Base-by-base conservation (phyloP, 1,140 invertebrate genomes). In the Trachymyrmex septentrionalis region DNA sequence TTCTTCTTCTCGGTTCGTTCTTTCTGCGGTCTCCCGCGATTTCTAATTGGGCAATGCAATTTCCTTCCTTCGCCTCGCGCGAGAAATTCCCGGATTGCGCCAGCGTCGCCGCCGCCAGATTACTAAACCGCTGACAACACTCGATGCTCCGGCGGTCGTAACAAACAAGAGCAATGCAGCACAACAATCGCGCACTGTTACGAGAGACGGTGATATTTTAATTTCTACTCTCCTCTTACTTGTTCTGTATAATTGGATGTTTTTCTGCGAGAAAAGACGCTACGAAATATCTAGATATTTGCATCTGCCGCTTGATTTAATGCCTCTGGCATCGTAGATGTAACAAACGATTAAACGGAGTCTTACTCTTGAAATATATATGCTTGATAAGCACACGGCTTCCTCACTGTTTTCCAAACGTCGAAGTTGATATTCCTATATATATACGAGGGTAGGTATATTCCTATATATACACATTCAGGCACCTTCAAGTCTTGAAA, bases 11-110 rank as follows among this genome's bases (percentile, higher is more conserved):
- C 24, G 16, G 24, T 48, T 78, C 88, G 82, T 86, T 85, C 88
- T 89, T 89, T 89, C 89, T 92, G 91, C 90, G 91, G 89, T 90
- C 89, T 88, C 90, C 90, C 92, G 88, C 87, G 88, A 89, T 89
- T 94, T 94, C 92, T 93, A 94, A 93, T 94, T 93, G 93, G 90
- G 89, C 93, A 92, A 92, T 92, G 92, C 92, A 93, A 93, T 93
- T 93, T 94, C 93, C 93, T 93, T 93, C 92, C 89, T 92, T 85
- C 92, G 90, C 85, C 91, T 93, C 86, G 87, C 92, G 87, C 86
- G 91, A 92, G 92, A 91, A 92, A 92, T 92, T 92, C 87, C 75
- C 80, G 87, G 87, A 90, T 93, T 92, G 87, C 92, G 91, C 85
- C 88, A 90, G 57, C 84, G 55, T 67, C 71, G 24, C 34, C 30